phyloP scores from a whole-genome alignment of 2,113 vertebrate species.

The Campylorhamphus procurvoides region DNA sequence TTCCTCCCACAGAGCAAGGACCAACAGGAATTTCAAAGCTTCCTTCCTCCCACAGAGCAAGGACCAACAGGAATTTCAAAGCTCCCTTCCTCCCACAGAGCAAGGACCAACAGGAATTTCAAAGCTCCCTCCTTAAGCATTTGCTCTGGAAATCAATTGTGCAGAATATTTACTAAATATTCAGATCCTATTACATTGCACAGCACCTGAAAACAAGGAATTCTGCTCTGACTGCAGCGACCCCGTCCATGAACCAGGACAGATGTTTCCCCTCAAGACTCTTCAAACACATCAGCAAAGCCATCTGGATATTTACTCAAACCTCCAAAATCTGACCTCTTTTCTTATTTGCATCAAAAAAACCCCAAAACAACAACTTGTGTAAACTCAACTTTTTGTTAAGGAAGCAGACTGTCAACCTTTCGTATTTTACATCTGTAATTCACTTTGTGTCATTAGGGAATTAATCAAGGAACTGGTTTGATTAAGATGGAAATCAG shows the following conservation, averaged over 20 bases:
- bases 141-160: background rate
- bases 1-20: background rate
- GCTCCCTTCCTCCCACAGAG: background rate
- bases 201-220: slow-evolving; percentile 13
- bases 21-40: background rate
- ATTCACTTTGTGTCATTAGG: background rate
- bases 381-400: background rate
- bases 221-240: background rate
- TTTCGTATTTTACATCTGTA: background rate
- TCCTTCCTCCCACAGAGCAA: no score
- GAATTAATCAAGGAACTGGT: slow-evolving; percentile 20
- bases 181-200: background rate
- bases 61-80: no score
- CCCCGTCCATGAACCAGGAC: slow-evolving; percentile 26
- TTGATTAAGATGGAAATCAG: slow-evolving; percentile 53
- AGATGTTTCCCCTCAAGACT: slow-evolving; percentile 57
- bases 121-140: background rate
- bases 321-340: slow-evolving; percentile 11
- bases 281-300: slow-evolving; percentile 27
- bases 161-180: background rate
- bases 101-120: background rate
- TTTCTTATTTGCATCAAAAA: background rate
- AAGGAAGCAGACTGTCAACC: background rate
- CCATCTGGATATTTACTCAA: slow-evolving; percentile 52
- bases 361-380: background rate